Base-by-base conservation (phyloP, 2,888 invertebrate species). In the Odiellus spinosus region DNA sequence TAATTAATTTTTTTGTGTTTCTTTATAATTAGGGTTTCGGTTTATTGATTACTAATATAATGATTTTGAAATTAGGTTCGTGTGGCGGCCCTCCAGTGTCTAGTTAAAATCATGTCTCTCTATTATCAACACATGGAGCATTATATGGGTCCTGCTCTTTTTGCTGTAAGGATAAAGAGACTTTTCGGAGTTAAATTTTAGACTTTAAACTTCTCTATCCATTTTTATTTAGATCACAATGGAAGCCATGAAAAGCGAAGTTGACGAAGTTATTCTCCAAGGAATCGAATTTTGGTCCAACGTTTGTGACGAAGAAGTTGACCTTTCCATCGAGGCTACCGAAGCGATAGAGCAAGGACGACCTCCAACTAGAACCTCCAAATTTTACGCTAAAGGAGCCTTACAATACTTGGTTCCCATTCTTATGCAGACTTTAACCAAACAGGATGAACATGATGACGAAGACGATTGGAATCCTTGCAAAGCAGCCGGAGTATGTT, bases 271-370 rank as follows among this genome's bases (percentile, higher is more conserved):
- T 45, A 82, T 91, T 15, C 74, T 96, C 47, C 96, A 96, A 72
- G 98, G 98, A 56, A 96, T 99, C 64, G 98, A 99, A 68, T 99
- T 99, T 71, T 99, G 99, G 98, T 96, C 95, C 3, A 96, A 93
- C 60, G 95, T 98, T 1, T 93, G 96, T 62, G 98, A 99, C 69
- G 98, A 96, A 70, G 98, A 99, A 70, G 88, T 95, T 33, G 95
- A 95, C 68, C 71, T 96, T 55, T 77, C 84, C 2, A 83, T 93
- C 64, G 93, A 95, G 67, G 86, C 85, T 60, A 82, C 82, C 40
- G 96, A 96, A 59, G 69, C 96, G 11, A 75, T 76, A 35, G 96
- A 96, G 66, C 78, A 80, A 59, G 85, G 96, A n/a, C 76, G 86
- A 53, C 83, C 91, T n/a, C 96, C 96, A 17, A 76, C 80, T 18